Conservation (phyloP, 2,888 invertebrate genomes). For the Lordiphosa fenestrarum region DNA sequence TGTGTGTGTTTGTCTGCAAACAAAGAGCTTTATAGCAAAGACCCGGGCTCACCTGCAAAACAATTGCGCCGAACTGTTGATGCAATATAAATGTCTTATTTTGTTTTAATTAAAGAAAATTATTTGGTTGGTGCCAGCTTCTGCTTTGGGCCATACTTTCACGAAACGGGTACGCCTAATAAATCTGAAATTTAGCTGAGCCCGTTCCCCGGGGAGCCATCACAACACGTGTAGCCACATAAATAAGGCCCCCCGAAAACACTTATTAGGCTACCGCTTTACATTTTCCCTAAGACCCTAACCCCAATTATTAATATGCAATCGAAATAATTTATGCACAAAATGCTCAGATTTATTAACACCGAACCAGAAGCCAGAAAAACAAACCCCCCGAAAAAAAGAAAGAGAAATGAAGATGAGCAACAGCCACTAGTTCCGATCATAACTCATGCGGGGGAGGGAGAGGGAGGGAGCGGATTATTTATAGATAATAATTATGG, state of each 20-base stretch:
- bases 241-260: conserved; percentile 42
- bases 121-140: too few relatives aligned
- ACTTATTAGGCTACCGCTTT: neutral
- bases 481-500: conserved; percentile 70
- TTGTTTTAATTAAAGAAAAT: conserved; percentile 9
- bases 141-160: neutral
- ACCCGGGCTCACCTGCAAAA: conserved; percentile 57
- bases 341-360: conserved; percentile 67
- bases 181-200: conserved; percentile 4
- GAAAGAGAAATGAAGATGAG: conserved; percentile 18
- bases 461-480: conserved; percentile 25
- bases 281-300: conserved; percentile 17
- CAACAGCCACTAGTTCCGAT: conserved; percentile 25
- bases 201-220: conserved; percentile 56
- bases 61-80: conserved; percentile 49
- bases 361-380: conserved; percentile 27
- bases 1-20: conserved; percentile 21
- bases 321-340: conserved; percentile 66
- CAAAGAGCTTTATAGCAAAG: conserved; percentile 45
- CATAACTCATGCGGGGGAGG: conserved; percentile 47
- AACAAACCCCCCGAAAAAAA: conserved; percentile 14
- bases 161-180: neutral
- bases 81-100: conserved; percentile 34
- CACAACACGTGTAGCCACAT: conserved; percentile 62
- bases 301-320: conserved; percentile 61